Evolutionary conservation across 2,888 invertebrate species (phyloP), one percentile per base, ranked within the genome.

Genomic region (Alentia gelatinosa): DNA sequence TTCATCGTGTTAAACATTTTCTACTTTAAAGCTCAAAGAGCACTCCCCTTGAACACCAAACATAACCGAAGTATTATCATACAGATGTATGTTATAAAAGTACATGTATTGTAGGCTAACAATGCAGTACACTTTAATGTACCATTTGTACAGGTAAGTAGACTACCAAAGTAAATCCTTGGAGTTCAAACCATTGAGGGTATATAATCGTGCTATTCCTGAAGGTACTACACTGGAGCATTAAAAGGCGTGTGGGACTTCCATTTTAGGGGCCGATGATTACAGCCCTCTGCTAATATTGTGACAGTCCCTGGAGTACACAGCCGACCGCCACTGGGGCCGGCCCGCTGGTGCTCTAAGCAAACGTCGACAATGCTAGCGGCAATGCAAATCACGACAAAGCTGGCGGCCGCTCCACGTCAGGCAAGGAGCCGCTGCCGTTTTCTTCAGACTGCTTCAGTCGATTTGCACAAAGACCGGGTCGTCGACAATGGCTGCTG

Each of bases 271-370:
- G 86, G 1, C 86, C 86, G 47, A 23, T 50, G 42, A 86, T 86
- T 86, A 86, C 86, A 86, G 30, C 42, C 42, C 86, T 47, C 47
- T 47, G 86, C 42, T 86, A 86, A 86, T 86, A 86, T 86, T 86
- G 30, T 86, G 86, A 42, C 42, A 47, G 86, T n/a, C 26, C 50
- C 47, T 47, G 26, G 79, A 35, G 79, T n/a, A 79, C 79, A 79
- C 79, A 79, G 37, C 19, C 79, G 37, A 15, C 79, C n/a, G n/a
- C n/a, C n/a, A n/a, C n/a, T n/a, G n/a, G 56, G 56, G 5, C 56
- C 56, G 5, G 56, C 56, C 56, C 19, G 63, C 15, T 63, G 63
- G 79, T 79, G 79, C 39, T 79, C 79, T 79, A 79, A 35, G 79
- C 39, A 79, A 79, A 79, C 79, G 37, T 39, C 15, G 19, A 37